These are phyloP conservation scores for Chesias legatella DNA, from an alignment of 2,888 invertebrate species.

Conservation along the genomic window DNA sequence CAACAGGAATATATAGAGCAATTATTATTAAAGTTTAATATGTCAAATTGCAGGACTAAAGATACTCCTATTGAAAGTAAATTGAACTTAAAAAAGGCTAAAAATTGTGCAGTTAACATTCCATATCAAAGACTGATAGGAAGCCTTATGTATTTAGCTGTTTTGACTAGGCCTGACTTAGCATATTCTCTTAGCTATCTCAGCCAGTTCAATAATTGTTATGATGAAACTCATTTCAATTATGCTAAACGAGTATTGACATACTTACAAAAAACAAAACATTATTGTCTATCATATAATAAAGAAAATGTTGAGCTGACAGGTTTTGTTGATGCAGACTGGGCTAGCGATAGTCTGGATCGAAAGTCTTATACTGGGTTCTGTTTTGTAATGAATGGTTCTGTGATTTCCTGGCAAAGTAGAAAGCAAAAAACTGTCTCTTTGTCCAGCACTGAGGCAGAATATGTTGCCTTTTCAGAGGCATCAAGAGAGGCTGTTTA, in stretches of 20 bases:
- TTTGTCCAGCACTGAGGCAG: too few relatives aligned
- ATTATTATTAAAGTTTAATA: background rate
- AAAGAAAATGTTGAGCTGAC: background rate
- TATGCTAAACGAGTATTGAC: background rate
- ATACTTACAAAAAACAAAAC: background rate
- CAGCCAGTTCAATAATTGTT: background rate
- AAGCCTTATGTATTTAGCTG: conserved; percentile 1
- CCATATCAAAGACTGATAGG: conserved; percentile 4
- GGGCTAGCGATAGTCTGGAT: too few relatives aligned
- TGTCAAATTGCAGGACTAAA: background rate
- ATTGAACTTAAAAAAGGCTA: conserved; percentile 1
- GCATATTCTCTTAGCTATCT: too few relatives aligned
- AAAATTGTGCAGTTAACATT: background rate
- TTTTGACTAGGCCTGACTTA: conserved; percentile 5
- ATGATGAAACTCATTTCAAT: background rate
- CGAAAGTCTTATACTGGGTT: too few relatives aligned
- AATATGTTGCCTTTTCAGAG: too few relatives aligned
- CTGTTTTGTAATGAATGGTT: too few relatives aligned
- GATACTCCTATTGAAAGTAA: conserved; percentile 1
- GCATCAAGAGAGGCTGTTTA: too few relatives aligned
- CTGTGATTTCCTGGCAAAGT: too few relatives aligned
- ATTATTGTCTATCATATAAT: background rate
- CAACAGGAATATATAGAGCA: background rate
- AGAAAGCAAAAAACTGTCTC: too few relatives aligned
- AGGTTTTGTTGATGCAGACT: too few relatives aligned